phyloP scores from a whole-genome alignment of 2,888 invertebrate species.

The Cheilosia variabilis region DNA sequence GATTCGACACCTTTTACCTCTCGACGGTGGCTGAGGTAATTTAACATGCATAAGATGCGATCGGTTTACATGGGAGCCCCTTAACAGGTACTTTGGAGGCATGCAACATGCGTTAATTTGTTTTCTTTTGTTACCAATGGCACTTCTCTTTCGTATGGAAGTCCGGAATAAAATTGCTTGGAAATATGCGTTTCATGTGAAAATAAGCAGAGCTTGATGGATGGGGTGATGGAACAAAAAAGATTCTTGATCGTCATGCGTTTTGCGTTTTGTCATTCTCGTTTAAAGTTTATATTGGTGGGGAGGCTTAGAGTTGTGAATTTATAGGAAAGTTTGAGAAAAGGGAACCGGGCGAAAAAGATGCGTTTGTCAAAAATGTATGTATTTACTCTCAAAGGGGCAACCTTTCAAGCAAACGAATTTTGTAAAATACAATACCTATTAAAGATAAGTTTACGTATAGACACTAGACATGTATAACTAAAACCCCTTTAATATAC shows the following conservation, averaged over 20 bases:
- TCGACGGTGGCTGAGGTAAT: conserved; percentile 35
- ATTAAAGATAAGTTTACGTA: no score
- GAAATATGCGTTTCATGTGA: conserved; percentile 21
- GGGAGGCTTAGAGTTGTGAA: no score
- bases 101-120: conserved; percentile 60
- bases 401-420: no score
- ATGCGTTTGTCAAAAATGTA: background rate
- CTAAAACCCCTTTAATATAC: conserved; percentile 60
- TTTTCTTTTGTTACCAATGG: conserved; percentile 49
- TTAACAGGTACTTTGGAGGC: conserved; percentile 18
- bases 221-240: conserved; percentile 26
- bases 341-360: background rate
- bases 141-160: conserved; percentile 39
- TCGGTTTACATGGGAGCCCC: conserved; percentile 43
- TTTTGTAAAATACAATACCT: background rate
- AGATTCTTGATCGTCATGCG: conserved; percentile 53
- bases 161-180: conserved; percentile 6
- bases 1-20: conserved; percentile 35
- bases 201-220: conserved; percentile 33
- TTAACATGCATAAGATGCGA: conserved; percentile 63
- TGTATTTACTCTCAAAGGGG: no score
- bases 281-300: background rate
- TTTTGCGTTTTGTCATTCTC: conserved; percentile 4
- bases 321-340: no score
- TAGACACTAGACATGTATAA: background rate